Conservation (phyloP, 2,888 invertebrate genomes). For the Drepanosiphum platanoidis region DNA sequence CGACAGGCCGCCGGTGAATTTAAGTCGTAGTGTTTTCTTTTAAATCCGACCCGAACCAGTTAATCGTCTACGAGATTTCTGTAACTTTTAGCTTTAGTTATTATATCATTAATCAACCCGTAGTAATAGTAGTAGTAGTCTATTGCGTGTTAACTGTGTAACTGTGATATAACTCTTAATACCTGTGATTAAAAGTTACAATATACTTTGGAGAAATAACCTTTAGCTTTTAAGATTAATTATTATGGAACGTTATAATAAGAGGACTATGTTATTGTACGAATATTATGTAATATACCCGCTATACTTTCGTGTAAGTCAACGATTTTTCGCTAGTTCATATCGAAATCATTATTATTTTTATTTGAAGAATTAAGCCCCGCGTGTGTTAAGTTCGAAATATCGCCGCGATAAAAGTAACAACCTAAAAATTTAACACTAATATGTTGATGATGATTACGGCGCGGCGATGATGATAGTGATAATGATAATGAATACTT, state of each 20-base stretch:
- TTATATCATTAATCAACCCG: constrained; percentile 30
- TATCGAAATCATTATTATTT: neutral
- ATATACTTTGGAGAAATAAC: constrained; percentile 14
- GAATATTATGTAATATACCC: neutral
- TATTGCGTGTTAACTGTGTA: constrained; percentile 5
- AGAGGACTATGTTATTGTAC: neutral
- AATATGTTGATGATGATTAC: neutral
- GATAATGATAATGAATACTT: neutral
- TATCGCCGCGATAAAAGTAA: neutral
- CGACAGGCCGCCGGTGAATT: neutral
- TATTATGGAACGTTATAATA: neutral
- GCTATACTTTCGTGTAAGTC: neutral
- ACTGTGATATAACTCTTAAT: constrained; percentile 20
- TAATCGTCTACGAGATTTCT: neutral
- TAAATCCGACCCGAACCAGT: neutral
- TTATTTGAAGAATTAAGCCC: neutral
- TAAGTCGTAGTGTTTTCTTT: neutral
- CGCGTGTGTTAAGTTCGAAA: neutral
- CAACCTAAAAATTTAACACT: neutral
- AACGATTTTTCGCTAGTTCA: neutral
- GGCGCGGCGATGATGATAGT: neutral
- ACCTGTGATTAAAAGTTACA: constrained; percentile 28
- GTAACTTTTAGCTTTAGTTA: constrained; percentile 9
- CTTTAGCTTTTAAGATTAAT: constrained; percentile 15
- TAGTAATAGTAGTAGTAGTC: neutral